These are phyloP conservation scores for Ardeotis arabs DNA, from an alignment of 2,113 vertebrate species.

Conservation along the genomic window DNA sequence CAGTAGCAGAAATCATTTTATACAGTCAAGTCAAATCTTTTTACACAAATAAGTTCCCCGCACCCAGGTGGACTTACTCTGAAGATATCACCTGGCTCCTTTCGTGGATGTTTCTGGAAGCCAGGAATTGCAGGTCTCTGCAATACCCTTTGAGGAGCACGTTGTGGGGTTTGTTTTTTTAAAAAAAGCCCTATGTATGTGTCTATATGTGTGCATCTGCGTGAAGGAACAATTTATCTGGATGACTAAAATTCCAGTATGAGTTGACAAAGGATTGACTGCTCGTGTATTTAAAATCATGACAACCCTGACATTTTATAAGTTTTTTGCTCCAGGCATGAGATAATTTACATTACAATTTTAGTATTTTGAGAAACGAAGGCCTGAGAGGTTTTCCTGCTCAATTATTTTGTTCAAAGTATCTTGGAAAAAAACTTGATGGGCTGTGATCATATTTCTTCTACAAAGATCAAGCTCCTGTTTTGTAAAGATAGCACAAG, in stretches of 20 bases:
- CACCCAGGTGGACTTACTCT: background rate
- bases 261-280: slow-evolving; percentile 8
- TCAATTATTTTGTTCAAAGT: background rate
- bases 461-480: background rate
- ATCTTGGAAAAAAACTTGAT: background rate
- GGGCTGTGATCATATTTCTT: background rate
- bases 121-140: background rate
- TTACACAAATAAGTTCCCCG: background rate
- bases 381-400: background rate
- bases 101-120: background rate
- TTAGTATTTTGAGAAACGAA: slow-evolving; percentile 34
- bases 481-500: background rate
- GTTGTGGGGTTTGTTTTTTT: fast-evolving
- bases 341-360: slow-evolving; percentile 32
- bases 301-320: slow-evolving; percentile 16
- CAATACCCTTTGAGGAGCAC: background rate
- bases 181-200: fast-evolving
- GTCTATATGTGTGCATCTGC: background rate
- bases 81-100: background rate
- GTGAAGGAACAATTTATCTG: background rate
- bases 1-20: background rate
- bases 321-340: background rate
- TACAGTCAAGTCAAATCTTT: background rate
- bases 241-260: background rate
- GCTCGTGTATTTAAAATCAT: slow-evolving; percentile 15